Conservation (phyloP, 2,888 invertebrate genomes). For the Erynnis tages region DNA sequence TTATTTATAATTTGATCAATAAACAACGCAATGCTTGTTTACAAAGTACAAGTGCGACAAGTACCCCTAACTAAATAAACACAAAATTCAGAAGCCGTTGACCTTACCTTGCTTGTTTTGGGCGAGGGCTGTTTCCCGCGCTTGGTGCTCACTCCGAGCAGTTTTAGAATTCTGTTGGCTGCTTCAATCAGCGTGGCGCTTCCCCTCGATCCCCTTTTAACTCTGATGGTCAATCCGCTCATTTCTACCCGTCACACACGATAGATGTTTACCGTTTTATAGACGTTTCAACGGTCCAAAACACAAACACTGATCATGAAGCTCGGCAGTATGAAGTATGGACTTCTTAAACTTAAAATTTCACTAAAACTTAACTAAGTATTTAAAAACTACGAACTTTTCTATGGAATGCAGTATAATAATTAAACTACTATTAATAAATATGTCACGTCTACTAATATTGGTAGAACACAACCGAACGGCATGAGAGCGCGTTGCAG, state of each 20-base stretch:
- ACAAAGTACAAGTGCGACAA: neutral
- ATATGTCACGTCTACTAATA: conserved; percentile 44
- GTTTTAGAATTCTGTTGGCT: conserved; percentile 78
- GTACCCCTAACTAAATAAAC: conserved; percentile 39
- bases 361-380: conserved; percentile 33
- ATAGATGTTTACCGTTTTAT: conserved; percentile 61
- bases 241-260: conserved; percentile 74
- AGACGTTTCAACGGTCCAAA: conserved; percentile 63
- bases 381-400: conserved; percentile 40
- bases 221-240: conserved; percentile 80
- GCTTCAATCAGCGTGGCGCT: conserved; percentile 79
- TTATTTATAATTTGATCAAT: no score
- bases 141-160: conserved; percentile 77
- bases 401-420: conserved; percentile 54
- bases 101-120: conserved; percentile 76
- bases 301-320: conserved; percentile 70
- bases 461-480: conserved; percentile 55
- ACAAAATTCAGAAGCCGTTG: conserved; percentile 55
- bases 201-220: conserved; percentile 80
- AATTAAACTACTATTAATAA: conserved; percentile 44
- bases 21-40: neutral
- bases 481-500: conserved; percentile 63
- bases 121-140: conserved; percentile 80
- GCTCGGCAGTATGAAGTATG: conserved; percentile 36
- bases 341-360: conserved; percentile 24